Percentiles rank a stretch among this genome's conserved stretches.
Evolutionary conservation across 2,888 invertebrate species (phyloP).

Genomic region (Hirtodrosophila alboralis): DNA sequence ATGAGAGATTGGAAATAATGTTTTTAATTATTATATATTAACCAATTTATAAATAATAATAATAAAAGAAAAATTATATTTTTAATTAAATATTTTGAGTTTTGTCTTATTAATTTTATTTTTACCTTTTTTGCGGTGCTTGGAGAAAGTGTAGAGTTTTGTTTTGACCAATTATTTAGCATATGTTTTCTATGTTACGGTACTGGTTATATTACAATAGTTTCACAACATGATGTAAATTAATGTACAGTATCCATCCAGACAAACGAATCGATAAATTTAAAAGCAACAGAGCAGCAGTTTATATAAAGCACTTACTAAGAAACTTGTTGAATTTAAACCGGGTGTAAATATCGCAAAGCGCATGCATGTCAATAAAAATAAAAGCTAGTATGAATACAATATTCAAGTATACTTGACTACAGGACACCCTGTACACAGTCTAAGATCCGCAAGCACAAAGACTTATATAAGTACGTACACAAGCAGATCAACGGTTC

Average conservation of each 20-base stretch:
- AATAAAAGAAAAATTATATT: slow-evolving; percentile 21
- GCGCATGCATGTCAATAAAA: no score
- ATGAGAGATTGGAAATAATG: no score
- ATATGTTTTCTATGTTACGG: slow-evolving; percentile 29
- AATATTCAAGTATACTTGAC: no score
- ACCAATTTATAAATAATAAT: slow-evolving; percentile 15
- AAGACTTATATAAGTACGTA: no score
- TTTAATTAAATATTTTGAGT: slow-evolving; percentile 2
- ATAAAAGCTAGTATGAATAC: no score
- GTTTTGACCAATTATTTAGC: slow-evolving; percentile 70
- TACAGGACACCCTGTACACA: no score
- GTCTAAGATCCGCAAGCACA: no score
- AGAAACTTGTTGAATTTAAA: no score
- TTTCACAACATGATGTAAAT: slow-evolving; percentile 46
- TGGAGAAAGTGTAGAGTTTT: slow-evolving; percentile 82
- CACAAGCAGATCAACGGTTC: no score
- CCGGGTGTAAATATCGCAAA: no score
- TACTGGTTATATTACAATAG: slow-evolving; percentile 32
- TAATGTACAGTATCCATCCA: slow-evolving; percentile 37
- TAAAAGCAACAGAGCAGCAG: slow-evolving; percentile 20
- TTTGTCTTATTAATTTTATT: slow-evolving; percentile 20
- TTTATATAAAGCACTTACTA: slow-evolving; percentile 23
- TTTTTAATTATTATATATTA: slow-evolving; percentile 11
- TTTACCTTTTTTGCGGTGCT: slow-evolving; percentile 83
- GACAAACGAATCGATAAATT: slow-evolving; percentile 32